These are phyloP conservation scores for Cyrtorhinus lividipennis DNA, from an alignment of 1,140 invertebrate species.

Conservation along the genomic window DNA sequence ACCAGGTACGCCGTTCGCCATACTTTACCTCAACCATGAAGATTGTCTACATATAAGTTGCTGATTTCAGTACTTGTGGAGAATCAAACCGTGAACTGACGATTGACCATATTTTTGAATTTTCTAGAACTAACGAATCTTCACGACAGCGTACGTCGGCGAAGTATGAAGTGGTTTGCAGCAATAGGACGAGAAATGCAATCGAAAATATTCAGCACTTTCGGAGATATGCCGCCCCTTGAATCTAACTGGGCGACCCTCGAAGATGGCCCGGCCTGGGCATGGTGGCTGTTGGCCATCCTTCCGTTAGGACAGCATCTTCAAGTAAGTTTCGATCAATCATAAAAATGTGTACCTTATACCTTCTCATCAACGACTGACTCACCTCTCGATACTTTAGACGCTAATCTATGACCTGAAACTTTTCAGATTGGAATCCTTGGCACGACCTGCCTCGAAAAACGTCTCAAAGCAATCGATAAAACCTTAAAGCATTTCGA, in stretches of 20 bases:
- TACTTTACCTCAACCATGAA: too few relatives aligned
- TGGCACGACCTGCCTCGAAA: constrained; percentile 55
- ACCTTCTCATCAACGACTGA: too few relatives aligned
- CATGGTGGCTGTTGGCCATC: constrained; percentile 83
- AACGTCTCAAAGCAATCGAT: constrained; percentile 61
- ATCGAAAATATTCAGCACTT: constrained; percentile 59
- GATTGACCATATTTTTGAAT: too few relatives aligned
- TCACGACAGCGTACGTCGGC: constrained; percentile 46
- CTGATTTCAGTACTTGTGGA: neutral
- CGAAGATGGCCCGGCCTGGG: constrained; percentile 70
- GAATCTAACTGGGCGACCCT: constrained; percentile 51
- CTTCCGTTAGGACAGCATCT: constrained; percentile 62
- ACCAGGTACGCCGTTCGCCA: constrained; percentile 23
- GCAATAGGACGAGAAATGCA: constrained; percentile 47
- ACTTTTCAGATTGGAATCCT: constrained; percentile 59
- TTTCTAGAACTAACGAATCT: constrained; percentile 40
- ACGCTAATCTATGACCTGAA: too few relatives aligned
- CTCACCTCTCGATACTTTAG: too few relatives aligned
- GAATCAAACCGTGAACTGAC: too few relatives aligned
- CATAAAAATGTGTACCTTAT: too few relatives aligned
- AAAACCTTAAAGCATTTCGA: constrained; percentile 50
- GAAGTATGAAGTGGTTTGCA: constrained; percentile 58
- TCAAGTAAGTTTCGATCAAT: constrained; percentile 40
- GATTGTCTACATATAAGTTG: too few relatives aligned
- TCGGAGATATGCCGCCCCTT: constrained; percentile 58